Base-by-base conservation (phyloP, 2,888 invertebrate genomes). In the Caenorhabditis sulstoni region DNA sequence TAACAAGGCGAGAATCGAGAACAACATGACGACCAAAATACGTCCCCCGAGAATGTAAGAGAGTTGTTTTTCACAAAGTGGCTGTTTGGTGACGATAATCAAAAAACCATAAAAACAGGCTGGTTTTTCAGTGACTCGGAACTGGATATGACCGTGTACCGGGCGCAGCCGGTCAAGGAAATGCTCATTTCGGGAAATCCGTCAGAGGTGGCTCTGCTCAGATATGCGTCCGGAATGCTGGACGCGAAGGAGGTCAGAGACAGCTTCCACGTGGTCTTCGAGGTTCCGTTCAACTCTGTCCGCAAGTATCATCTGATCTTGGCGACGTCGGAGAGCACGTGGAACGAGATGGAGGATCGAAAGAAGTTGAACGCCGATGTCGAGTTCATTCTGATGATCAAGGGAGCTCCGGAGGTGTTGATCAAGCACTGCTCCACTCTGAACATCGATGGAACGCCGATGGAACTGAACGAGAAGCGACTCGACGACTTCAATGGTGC, bases 211-310 rank as follows among this genome's bases (percentile, higher is more conserved):
- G 82, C 83, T 8, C 77, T 85, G 14, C 52, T 85, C 1, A 52
- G 82, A 44, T 85, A 81, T 44, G 82, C 81, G 0, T 82, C 80
- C 9, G 76, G 70, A 57, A 75, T 81, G 73, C 57, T 80, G 41
- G 73, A 78, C 14, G 83, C 77, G 12, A 68, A 70, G 12, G 76
- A 78, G 20, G 79, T 79, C 53, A 22, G 83, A 4, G 78, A 76
- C 18, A 78, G 52, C 16, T 75, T 80, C 73, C 61, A 84, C 59
- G 77, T 84, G 20, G 83, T 86, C 20, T 87, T 85, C 59, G 87
- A 87, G 59, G 81, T 85, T 23, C 87, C 87, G n/a, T 87, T 87
- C 76, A 87, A 87, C 68, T 86, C 87, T 9, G 77, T 81, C 16
- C 59, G 87, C 39, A 87, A 87, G 61, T 87, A 80, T 76, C 85